phyloP scores from a whole-genome alignment of 2,797 vertebrate species.

The Tenualosa thibaudeaui region DNA sequence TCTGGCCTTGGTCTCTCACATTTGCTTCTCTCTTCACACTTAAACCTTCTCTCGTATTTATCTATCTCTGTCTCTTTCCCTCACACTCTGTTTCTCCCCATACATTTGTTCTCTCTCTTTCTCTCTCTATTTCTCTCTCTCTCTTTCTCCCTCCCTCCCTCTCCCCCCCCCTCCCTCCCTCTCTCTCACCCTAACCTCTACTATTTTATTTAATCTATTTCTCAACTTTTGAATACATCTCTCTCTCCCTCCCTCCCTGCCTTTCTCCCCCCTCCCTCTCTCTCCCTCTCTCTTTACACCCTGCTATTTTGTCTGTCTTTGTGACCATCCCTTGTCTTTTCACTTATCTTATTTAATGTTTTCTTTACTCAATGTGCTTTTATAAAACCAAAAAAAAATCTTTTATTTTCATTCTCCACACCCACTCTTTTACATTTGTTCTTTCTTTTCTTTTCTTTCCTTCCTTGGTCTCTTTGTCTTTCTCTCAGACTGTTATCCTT shows the following conservation, averaged over 20 bases:
- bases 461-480: not conserved
- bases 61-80: not conserved
- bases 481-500: constrained; percentile 8
- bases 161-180: not conserved
- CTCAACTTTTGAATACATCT: not conserved
- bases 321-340: not conserved
- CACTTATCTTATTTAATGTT: constrained; percentile 12
- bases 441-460: not conserved
- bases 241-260: not conserved
- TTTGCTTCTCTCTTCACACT: constrained; percentile 19
- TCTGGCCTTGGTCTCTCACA: not conserved
- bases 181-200: not conserved
- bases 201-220: not conserved
- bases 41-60: not conserved
- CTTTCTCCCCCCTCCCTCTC: not conserved
- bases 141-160: not conserved
- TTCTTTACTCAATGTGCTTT: not conserved
- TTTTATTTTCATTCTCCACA: not conserved
- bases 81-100: not conserved
- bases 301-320: not conserved
- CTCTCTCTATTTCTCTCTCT: constrained; percentile 10
- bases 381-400: not conserved
- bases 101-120: not conserved
- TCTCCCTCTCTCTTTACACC: not conserved
- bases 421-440: not conserved